These are phyloP conservation scores for Scaeva pyrastri DNA, from an alignment of 2,888 invertebrate genomes.

Conservation along the genomic window DNA sequence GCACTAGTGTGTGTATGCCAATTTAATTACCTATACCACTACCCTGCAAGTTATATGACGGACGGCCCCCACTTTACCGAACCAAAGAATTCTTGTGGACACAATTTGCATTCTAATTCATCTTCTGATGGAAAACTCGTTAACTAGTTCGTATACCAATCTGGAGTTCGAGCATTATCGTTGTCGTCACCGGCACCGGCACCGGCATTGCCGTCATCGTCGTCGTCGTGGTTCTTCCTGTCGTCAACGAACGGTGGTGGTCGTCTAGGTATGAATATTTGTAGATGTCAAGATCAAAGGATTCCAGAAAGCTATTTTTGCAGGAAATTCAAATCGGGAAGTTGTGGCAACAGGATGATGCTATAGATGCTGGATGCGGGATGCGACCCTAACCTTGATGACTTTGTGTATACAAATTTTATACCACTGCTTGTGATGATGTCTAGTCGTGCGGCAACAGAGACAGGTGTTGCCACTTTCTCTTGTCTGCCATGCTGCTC, in stretches of 20 bases:
- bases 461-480: conserved; percentile 71
- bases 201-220: neutral
- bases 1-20: neutral
- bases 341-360: conserved; percentile 39
- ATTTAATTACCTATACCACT: conserved; percentile 21
- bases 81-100: conserved; percentile 36
- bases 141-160: conserved; percentile 54
- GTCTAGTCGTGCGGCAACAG: conserved; percentile 38
- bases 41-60: conserved; percentile 2
- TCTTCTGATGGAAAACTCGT: conserved; percentile 60
- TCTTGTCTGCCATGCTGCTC: conserved; percentile 42
- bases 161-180: conserved; percentile 14
- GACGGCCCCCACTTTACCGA: neutral
- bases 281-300: conserved; percentile 64
- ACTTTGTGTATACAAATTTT: conserved; percentile 68
- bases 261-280: neutral
- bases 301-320: conserved; percentile 56
- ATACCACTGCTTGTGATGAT: neutral
- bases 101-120: conserved; percentile 72
- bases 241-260: too few relatives aligned
- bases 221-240: too few relatives aligned
- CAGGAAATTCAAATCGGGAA: conserved; percentile 68
- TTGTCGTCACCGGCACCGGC: neutral
- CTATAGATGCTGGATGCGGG: conserved; percentile 1
- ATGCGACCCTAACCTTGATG: conserved; percentile 72